Percentiles rank a stretch among this genome's conserved stretches.
Evolutionary conservation across 2,888 invertebrate species (phyloP).

Genomic region (Linhomoeus sp.): DNA sequence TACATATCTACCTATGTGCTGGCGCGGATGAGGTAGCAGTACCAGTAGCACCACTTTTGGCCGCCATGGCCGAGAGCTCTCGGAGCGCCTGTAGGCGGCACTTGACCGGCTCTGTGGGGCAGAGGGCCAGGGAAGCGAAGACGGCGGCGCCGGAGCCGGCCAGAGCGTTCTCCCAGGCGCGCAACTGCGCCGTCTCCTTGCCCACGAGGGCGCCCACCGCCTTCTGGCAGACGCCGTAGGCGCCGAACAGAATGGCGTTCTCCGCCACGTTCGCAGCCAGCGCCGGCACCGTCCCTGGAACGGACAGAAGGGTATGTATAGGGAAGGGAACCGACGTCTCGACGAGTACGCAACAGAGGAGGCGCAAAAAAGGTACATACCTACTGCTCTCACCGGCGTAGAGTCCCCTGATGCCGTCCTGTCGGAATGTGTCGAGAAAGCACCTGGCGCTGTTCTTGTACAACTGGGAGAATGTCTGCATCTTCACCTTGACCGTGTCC

Average conservation of each 20-base stretch:
- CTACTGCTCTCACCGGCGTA: slow-evolving; percentile 29
- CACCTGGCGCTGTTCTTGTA: slow-evolving; percentile 72
- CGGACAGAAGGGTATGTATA: not conserved
- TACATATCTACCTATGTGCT: too few relatives aligned
- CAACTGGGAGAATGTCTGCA: slow-evolving; percentile 83
- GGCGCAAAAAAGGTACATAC: too few relatives aligned
- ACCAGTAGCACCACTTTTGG: too few relatives aligned
- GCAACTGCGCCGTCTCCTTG: too few relatives aligned
- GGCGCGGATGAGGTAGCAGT: too few relatives aligned
- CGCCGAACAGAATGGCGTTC: slow-evolving; percentile 85
- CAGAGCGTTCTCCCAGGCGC: slow-evolving; percentile 49
- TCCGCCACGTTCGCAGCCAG: slow-evolving; percentile 87
- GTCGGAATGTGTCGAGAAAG: slow-evolving; percentile 54
- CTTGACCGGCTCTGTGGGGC: slow-evolving; percentile 92
- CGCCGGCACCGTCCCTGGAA: slow-evolving; percentile 77
- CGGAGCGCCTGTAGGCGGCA: slow-evolving; percentile 83
- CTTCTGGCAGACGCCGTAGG: slow-evolving; percentile 88
- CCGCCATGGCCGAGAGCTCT: too few relatives aligned
- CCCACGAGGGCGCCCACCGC: slow-evolving; percentile 32
- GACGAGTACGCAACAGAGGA: too few relatives aligned
- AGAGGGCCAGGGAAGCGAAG: slow-evolving; percentile 81
- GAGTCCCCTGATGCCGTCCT: slow-evolving; percentile 54
- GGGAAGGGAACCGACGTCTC: too few relatives aligned
- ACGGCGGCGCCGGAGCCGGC: slow-evolving; percentile 87
- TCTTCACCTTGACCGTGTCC: slow-evolving; percentile 96